These are phyloP conservation scores for Cremastinae sp. DNA, from an alignment of 2,888 invertebrate species.

Conservation along the genomic window DNA sequence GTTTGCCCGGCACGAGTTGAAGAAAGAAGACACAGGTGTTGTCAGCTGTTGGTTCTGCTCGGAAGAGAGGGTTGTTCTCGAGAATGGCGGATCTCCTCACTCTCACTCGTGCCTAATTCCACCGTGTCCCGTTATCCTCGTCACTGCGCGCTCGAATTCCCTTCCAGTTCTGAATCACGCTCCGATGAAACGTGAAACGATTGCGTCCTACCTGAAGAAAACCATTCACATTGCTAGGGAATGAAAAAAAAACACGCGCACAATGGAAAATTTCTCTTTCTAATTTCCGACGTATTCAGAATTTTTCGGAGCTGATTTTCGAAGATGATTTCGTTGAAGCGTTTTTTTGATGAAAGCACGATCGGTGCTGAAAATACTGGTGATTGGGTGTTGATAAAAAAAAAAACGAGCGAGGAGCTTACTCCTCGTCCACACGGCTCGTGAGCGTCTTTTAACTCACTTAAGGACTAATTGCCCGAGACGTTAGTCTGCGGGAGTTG, in stretches of 20 bases:
- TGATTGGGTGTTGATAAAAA: not conserved
- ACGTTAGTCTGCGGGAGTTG: conserved; percentile 26
- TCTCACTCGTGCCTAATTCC: conserved; percentile 52
- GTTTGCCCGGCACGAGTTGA: conserved; percentile 23
- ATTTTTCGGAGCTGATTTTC: no score
- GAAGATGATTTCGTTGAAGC: no score
- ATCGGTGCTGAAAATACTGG: no score
- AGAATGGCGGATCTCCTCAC: conserved; percentile 43
- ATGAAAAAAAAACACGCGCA: no score
- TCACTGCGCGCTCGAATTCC: conserved; percentile 10
- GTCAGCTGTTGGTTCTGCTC: conserved; percentile 34
- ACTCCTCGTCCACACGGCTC: conserved; percentile 42
- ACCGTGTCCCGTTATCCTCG: conserved; percentile 30
- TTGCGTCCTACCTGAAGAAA: no score
- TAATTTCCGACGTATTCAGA: no score
- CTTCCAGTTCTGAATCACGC: conserved; percentile 8
- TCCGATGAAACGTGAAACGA: not conserved
- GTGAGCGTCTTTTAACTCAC: conserved; percentile 61
- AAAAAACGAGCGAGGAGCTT: conserved; percentile 31
- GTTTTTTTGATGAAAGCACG: no score
- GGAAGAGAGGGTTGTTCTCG: conserved; percentile 26
- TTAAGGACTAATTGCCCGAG: conserved; percentile 38
- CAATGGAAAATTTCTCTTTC: no score
- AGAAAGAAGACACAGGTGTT: conserved; percentile 42
- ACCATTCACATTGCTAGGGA: no score